These are phyloP conservation scores for Dufourea novaeangliae DNA, from an alignment of 1,140 invertebrate genomes.

Conservation along the genomic window DNA sequence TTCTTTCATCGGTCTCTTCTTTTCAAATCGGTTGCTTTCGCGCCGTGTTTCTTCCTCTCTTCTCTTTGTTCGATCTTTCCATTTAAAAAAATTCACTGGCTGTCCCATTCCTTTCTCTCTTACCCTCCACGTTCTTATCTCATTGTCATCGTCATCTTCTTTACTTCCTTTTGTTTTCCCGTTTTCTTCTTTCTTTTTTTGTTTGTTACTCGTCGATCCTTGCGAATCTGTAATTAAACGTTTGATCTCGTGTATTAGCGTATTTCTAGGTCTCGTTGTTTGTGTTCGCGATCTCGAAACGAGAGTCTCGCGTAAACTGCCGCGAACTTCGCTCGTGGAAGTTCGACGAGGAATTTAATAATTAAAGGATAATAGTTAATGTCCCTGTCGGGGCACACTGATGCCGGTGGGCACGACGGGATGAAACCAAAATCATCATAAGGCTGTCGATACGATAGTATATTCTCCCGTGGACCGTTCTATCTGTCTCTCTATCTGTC, in stretches of 20 bases:
- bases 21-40: too few relatives aligned
- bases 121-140: not conserved
- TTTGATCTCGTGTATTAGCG: conserved; percentile 17
- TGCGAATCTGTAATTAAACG: not conserved
- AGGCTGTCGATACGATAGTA: conserved; percentile 57
- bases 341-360: conserved; percentile 19
- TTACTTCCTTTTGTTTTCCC: not conserved
- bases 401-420: not conserved
- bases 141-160: not conserved
- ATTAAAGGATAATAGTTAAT: conserved; percentile 43
- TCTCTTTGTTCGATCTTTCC: not conserved
- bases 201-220: conserved; percentile 35
- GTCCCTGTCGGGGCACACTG: conserved; percentile 14
- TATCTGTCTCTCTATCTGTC: conserved; percentile 48
- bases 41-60: not conserved
- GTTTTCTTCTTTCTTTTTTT: conserved; percentile 12
- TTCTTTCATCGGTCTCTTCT: conserved; percentile 48
- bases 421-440: conserved; percentile 61
- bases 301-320: not conserved
- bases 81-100: not conserved
- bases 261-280: conserved; percentile 27
- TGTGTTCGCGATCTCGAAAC: conserved; percentile 14
- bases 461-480: conserved; percentile 42
- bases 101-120: conserved; percentile 6
- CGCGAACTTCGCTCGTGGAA: conserved; percentile 6